Conservation (phyloP, 2,113 vertebrate genomes). For the Sprattus sprattus region DNA sequence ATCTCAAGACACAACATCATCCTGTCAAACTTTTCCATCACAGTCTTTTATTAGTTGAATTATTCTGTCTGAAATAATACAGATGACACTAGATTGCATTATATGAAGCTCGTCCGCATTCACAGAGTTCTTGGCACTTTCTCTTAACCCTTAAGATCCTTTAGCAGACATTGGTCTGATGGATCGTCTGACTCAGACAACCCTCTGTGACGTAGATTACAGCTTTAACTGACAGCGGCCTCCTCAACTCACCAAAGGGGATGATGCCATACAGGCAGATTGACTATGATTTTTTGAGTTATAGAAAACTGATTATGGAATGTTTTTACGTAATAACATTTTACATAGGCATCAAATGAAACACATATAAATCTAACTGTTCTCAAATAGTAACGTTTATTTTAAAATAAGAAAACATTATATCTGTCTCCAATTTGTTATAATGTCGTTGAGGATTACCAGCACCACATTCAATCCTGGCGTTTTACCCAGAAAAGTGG, state of each 20-base stretch:
- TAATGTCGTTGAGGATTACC: not conserved
- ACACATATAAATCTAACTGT: not conserved
- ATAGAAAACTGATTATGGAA: not conserved
- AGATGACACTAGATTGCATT: not conserved
- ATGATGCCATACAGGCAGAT: not conserved
- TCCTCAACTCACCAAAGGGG: not conserved
- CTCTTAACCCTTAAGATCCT: not conserved
- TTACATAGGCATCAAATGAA: not conserved
- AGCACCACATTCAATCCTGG: not conserved
- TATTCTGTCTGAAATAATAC: not conserved
- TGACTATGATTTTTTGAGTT: not conserved
- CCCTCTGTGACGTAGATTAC: constrained; percentile 5
- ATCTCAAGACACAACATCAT: not conserved
- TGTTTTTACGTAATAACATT: not conserved
- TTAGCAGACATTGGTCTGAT: not conserved
- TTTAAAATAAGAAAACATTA: not conserved
- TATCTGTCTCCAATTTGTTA: not conserved
- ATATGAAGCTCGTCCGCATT: not conserved
- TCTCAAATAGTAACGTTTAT: not conserved
- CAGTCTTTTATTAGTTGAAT: not conserved
- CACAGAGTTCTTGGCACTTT: not conserved
- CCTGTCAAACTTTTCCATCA: not conserved
- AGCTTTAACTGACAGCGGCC: not conserved
- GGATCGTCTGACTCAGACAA: not conserved
- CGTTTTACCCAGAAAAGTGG: not conserved